Conservation (phyloP, 2,888 invertebrate species). For the Mesoligia furuncula region DNA sequence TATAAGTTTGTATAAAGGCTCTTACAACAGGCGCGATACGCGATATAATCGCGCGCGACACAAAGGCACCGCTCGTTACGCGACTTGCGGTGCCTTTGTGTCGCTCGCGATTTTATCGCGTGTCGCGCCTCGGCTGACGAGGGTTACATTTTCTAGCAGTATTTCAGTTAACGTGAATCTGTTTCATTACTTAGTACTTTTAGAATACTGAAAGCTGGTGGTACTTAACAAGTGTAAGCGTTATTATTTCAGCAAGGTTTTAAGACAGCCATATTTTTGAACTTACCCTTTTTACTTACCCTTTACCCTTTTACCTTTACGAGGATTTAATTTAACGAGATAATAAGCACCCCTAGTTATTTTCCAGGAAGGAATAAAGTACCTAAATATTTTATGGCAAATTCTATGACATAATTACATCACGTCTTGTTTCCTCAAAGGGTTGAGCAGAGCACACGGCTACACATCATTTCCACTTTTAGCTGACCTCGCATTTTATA, state of each 20-base stretch:
- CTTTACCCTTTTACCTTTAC: too few species aligned
- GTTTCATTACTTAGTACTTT: neutral
- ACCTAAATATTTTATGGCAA: neutral
- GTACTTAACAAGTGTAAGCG: neutral
- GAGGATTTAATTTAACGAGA: neutral
- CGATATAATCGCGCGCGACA: too few species aligned
- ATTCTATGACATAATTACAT: neutral
- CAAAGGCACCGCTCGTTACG: too few species aligned
- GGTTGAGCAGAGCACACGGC: too few species aligned
- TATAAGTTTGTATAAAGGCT: too few species aligned
- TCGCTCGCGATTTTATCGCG: too few species aligned
- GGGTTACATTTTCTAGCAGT: neutral
- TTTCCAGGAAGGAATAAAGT: neutral
- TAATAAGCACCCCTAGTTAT: neutral
- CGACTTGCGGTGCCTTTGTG: too few species aligned
- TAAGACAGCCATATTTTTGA: neutral
- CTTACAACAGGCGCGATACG: too few species aligned
- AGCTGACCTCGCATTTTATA: too few species aligned
- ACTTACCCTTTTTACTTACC: neutral
- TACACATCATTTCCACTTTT: too few species aligned
- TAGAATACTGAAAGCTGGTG: neutral
- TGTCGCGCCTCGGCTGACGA: too few species aligned
- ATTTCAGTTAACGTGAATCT: neutral
- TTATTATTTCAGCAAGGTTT: neutral
- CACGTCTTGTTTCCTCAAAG: too few species aligned